Evolutionary conservation across 2,888 invertebrate species (phyloP).

Genomic region (Zhuqinia jingwanae): DNA sequence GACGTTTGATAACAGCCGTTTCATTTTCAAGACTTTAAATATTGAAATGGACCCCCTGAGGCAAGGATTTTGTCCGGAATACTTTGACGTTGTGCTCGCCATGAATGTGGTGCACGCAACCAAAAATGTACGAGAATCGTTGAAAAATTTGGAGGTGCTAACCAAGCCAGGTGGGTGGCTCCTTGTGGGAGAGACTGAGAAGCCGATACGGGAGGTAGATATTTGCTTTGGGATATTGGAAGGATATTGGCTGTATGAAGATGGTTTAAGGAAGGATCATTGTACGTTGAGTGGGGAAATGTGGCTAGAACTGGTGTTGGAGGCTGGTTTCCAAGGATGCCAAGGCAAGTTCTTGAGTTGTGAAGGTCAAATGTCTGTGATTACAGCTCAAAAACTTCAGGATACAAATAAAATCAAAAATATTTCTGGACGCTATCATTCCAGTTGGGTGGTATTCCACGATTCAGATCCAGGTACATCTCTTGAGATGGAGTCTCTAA

Average conservation of each 20-base stretch:
- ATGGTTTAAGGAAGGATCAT: constrained; percentile 8
- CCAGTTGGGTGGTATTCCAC: not conserved
- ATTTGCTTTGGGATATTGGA: constrained; percentile 67
- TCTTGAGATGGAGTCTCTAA: not conserved
- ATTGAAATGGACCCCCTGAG: constrained; percentile 57
- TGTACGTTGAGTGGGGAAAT: not conserved
- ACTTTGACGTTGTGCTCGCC: constrained; percentile 46
- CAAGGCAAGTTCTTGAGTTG: not conserved
- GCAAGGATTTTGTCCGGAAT: constrained; percentile 44
- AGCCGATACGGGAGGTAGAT: constrained; percentile 25
- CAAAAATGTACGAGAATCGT: constrained; percentile 11
- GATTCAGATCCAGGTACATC: not conserved
- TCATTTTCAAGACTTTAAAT: constrained; percentile 28
- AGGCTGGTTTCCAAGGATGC: not conserved
- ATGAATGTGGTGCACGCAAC: constrained; percentile 44
- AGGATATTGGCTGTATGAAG: constrained; percentile 66
- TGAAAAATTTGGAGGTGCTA: constrained; percentile 48
- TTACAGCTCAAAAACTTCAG: not conserved
- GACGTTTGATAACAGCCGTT: too few relatives aligned
- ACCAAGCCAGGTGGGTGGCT: constrained; percentile 49
- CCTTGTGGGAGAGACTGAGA: constrained; percentile 50
- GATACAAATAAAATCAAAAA: not conserved
- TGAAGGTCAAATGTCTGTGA: constrained; percentile 18
- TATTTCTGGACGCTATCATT: not conserved
- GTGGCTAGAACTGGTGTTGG: not conserved